Percentiles rank a stretch among this genome's conserved stretches.
These are phyloP conservation scores for Coenonympha arcania DNA, from an alignment of 2,888 invertebrate genomes.

Conservation along the genomic window DNA sequence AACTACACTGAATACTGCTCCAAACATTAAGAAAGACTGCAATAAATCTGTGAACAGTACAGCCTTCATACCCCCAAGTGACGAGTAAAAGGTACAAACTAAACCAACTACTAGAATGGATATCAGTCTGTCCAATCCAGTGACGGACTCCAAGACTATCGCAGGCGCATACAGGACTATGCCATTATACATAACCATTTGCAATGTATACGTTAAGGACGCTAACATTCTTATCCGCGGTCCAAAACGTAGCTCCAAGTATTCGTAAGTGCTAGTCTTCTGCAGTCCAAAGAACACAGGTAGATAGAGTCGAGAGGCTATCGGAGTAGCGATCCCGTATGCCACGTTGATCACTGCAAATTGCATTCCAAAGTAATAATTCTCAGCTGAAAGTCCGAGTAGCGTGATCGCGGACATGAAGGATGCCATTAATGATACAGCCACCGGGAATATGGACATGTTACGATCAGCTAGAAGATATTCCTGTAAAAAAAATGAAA, in stretches of 20 bases:
- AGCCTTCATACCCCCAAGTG: conserved; percentile 94
- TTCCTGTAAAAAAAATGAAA: conserved; percentile 78
- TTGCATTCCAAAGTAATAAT: conserved; percentile 86
- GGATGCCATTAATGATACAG: conserved; percentile 93
- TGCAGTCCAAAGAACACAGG: conserved; percentile 90
- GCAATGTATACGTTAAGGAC: conserved; percentile 87
- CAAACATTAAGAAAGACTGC: conserved; percentile 89
- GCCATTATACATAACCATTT: conserved; percentile 92
- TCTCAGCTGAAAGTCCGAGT: conserved; percentile 91
- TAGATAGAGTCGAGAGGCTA: conserved; percentile 83
- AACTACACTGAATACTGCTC: conserved; percentile 84
- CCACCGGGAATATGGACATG: conserved; percentile 85
- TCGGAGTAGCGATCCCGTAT: conserved; percentile 82
- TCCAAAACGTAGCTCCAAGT: conserved; percentile 91
- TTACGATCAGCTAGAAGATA: conserved; percentile 87
- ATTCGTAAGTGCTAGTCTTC: conserved; percentile 93
- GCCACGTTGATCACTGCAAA: conserved; percentile 85
- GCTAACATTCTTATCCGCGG: conserved; percentile 82
- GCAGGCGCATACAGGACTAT: conserved; percentile 96
- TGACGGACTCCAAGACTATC: conserved; percentile 88
- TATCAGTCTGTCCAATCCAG: conserved; percentile 80
- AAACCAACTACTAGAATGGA: conserved; percentile 84
- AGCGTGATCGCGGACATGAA: conserved; percentile 94
- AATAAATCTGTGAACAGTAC: conserved; percentile 90
- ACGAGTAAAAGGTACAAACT: conserved; percentile 89